Evolutionary conservation across 2,888 invertebrate genomes (phyloP), one percentile per base, ranked within the genome.

Genomic region (Nowickia ferox): DNA sequence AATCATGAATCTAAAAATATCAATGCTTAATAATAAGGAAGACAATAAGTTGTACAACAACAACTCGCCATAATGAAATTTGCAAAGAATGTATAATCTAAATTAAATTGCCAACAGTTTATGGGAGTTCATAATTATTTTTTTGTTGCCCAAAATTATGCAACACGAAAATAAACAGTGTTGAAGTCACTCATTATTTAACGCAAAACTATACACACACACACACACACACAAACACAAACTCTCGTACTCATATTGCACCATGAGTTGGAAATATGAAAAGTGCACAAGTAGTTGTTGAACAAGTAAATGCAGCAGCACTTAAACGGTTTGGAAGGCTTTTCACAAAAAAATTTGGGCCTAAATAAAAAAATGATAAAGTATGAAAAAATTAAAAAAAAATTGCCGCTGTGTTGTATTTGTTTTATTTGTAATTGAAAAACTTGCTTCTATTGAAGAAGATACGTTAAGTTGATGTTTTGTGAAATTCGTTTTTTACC

Each of bases 61-160:
- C 30, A 65, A 11, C 9, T 48, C 10, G 22, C 11, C 9, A 46
- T 38, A 13, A 53, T 40, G 40, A 19, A 69, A 40, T 19, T 6
- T 13, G 9, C 30, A 8, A 51, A 69, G 17, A 51, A 42, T 61
- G 51, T 13, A 13, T 8, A 69, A 42, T 22, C 68, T 22, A 42
- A 77, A 78, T 78, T 42, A 78, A 51, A 59, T 53, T 68, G 17
- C 51, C 59, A 78, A 61, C 48, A 76, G 40, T 71, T 82, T 42
- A 76, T 22, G 10, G 63, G 69, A 69, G 69, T 63, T 75, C 19
- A 51, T 40, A 72, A 19, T 42, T 19, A 15, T 30, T 42, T 19
- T 22, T 30, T n/a, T n/a, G n/a, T n/a, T 42, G 76, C 76, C 82
- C 9, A 65, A 71, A 76, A 71, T 71, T 68, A 69, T 82, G 69